Evolutionary conservation across 2,113 vertebrate genomes (phyloP).

Genomic region (Diglossa brunneiventris): DNA sequence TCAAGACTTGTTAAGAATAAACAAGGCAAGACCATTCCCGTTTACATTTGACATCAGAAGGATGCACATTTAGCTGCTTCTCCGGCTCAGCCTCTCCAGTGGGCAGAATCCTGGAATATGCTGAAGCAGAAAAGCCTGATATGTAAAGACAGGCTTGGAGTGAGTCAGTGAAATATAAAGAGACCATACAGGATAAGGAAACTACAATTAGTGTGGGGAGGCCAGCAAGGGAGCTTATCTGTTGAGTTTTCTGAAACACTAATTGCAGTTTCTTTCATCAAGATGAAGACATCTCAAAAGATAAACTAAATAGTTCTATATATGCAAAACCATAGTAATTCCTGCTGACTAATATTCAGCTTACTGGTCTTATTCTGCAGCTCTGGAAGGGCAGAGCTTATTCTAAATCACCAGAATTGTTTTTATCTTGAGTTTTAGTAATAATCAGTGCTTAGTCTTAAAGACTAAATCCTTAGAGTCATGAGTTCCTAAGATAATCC

Average conservation of each 20-base stretch:
- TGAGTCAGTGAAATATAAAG: neutral
- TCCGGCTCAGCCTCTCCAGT: neutral
- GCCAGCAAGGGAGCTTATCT: neutral
- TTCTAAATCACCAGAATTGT: neutral
- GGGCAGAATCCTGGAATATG: neutral
- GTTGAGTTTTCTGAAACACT: neutral
- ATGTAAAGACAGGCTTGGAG: neutral
- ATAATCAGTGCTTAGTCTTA: slow-evolving; percentile 26
- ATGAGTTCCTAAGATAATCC: slow-evolving; percentile 13
- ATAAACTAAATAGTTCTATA: neutral
- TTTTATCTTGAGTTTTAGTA: slow-evolving; percentile 23
- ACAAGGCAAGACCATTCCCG: neutral
- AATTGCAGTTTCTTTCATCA: neutral
- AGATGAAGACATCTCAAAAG: neutral
- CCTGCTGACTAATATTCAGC: neutral
- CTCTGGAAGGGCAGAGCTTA: neutral
- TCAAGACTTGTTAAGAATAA: slow-evolving; percentile 31
- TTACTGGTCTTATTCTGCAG: neutral
- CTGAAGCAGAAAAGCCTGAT: neutral
- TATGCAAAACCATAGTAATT: neutral
- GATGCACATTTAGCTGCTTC: slow-evolving; percentile 21
- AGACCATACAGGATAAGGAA: neutral
- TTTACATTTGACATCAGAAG: neutral
- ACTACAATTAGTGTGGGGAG: neutral
- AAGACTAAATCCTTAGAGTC: neutral